Base-by-base conservation (phyloP, 2,888 invertebrate species). In the Stegana nigrithorax region DNA sequence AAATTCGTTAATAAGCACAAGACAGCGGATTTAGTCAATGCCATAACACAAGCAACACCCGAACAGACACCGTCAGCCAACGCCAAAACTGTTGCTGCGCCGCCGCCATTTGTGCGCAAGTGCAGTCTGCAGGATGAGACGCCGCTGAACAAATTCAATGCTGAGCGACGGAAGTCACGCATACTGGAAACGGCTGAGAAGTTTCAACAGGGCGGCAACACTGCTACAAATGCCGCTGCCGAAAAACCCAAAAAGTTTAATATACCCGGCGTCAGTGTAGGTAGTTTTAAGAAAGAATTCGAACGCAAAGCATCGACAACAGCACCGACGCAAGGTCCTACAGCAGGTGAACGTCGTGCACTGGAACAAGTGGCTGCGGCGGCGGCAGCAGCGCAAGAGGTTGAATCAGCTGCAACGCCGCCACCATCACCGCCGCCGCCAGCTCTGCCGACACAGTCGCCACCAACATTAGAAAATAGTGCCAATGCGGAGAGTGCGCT, bases 281-380 rank as follows among this genome's bases (percentile, higher is more conserved):
- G 93, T 59, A 94, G 92, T 80, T 94, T 93, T 72, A 95, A 94
- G 73, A 92, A 92, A 75, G 94, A 93, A 74, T 95, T 94, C 80
- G 94, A 95, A 84, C 88, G 93, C 59, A 91, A 92, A 83, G 92
- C 92, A 0, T 92, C 91, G 55, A 87, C 91, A 42, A 80, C 87
- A 1, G 78, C 86, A 2, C 85, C 87, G 0, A 63, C 66, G 2
- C 70, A 80, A 6, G 80, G 79, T 68, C 87, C 88, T 2, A 83
- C 81, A 3, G 73, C 84, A 0, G 81, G 80, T 66, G 85, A 84
- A 64, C 75, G 77, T 25, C 80, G 82, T 1, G 78, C 82, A 1
- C 67, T 81, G 50, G 77, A 80, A 57, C 81, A 81, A 66, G 83
- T 81, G 19, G 78, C 78, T 5, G 79, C 80, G 2, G 76, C 81